A percentile compares a stretch with the other conserved stretches of the same genome.
phyloP scores from a whole-genome alignment of 2,888 invertebrate species.

The Biston betularia region DNA sequence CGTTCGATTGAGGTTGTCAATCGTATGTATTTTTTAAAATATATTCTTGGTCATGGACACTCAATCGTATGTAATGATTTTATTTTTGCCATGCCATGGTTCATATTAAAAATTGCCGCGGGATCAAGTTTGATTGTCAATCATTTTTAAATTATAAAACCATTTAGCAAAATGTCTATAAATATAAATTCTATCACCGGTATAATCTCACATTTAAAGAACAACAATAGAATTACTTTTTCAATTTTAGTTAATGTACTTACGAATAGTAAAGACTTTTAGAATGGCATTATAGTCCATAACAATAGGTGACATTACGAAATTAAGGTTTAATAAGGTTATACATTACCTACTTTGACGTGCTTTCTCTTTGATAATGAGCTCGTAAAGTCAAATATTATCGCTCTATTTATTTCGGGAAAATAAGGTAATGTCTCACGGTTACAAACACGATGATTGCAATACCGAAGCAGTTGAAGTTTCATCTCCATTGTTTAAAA shows the following conservation, averaged over 20 bases:
- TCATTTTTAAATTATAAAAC: conserved; percentile 4
- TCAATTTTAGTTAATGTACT: neutral
- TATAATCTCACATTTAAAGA: neutral
- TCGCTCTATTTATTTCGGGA: conserved; percentile 28
- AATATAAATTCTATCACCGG: neutral
- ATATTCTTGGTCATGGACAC: too few relatives aligned
- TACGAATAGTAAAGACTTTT: neutral
- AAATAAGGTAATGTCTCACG: conserved; percentile 38
- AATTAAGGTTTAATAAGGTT: conserved; percentile 15
- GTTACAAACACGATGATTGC: conserved; percentile 35
- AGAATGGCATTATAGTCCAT: conserved; percentile 2
- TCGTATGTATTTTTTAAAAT: too few relatives aligned
- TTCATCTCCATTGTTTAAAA: conserved; percentile 6
- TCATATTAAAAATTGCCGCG: conserved; percentile 1
- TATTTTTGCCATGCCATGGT: neutral
- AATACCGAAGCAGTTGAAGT: conserved; percentile 14
- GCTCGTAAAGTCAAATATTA: conserved; percentile 18
- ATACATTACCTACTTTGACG: conserved; percentile 7
- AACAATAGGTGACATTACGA: conserved; percentile 9
- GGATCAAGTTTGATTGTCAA: conserved; percentile 3
- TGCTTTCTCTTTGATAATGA: conserved; percentile 25
- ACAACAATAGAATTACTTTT: conserved; percentile 13
- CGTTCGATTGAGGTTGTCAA: neutral
- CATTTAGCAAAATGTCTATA: neutral
- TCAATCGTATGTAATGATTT: neutral